These are phyloP conservation scores for Molorchus minor DNA, from an alignment of 2,888 invertebrate species.

Conservation along the genomic window DNA sequence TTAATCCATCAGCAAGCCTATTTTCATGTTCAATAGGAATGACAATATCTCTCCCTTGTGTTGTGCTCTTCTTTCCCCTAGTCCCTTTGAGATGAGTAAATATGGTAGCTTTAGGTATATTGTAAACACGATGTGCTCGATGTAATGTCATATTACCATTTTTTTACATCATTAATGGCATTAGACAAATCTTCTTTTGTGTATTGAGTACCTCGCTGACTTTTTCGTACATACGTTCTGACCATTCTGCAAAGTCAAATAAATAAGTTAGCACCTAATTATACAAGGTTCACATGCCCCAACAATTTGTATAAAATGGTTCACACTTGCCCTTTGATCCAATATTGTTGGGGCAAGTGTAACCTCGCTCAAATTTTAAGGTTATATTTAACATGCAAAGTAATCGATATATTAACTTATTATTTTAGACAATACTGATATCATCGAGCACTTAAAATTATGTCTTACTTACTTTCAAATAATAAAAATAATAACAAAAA, in stretches of 20 bases:
- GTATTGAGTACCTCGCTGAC: constrained; percentile 3
- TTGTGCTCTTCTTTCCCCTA: neutral
- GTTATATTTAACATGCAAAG: too few species aligned
- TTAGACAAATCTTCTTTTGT: neutral
- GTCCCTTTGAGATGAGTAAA: neutral
- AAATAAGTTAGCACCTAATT: neutral
- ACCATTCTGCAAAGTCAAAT: neutral
- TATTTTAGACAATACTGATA: too few species aligned
- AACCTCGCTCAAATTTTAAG: too few species aligned
- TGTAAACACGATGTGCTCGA: neutral
- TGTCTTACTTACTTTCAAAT: too few species aligned
- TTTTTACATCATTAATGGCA: neutral
- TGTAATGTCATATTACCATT: neutral
- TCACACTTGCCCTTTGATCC: constrained; percentile 3
- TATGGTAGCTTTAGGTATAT: neutral
- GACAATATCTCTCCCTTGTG: neutral
- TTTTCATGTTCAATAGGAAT: neutral
- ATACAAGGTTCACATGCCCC: neutral
- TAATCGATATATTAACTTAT: too few species aligned
- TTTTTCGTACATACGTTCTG: neutral
- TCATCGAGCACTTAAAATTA: too few species aligned
- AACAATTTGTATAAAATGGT: too few species aligned
- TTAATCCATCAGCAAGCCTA: neutral
- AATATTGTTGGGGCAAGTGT: constrained; percentile 1
- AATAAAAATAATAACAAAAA: too few species aligned